Evolutionary conservation across 2,113 vertebrate genomes (phyloP), one percentile per base, ranked within the genome.

Genomic region (Gobiocypris rarus): DNA sequence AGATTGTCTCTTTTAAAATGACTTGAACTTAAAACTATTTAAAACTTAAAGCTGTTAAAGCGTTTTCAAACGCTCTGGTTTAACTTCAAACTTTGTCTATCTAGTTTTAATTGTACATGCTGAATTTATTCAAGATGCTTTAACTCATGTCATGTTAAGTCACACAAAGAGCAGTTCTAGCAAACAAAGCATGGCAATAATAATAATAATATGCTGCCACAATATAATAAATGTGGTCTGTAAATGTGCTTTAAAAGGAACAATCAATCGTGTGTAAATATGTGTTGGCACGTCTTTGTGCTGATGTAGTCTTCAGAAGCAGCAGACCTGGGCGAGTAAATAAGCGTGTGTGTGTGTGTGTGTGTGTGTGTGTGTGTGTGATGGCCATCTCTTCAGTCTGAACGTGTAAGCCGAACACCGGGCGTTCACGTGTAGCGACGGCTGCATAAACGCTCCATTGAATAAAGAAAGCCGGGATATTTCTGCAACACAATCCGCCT

Each of bases 401-500:
- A 38, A 5, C 38, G 65, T 38, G 19, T 2, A 38, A 5, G 1
- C 63, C 63, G 2, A 67, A 19, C 28, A 3, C 63, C 63, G 34
- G 63, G 28, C 14, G 8, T 34, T 67, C 28, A 67, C 15, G 2
- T 34, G 63, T 19, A 19, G 31, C 65, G 38, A 10, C 65, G 10
- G 17, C 65, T 69, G 65, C 34, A 11, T 22, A 5, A 69, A 69
- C 38, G 65, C 65, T 41, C 65, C 65, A 38, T 5, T 69, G 65
- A 38, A 38, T 67, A 10, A 69, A 67, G 63, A 81, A 59, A 13
- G 77, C 83, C 67, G 70, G 84, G 87, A 88, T 88, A 87, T 69
- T 90, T 92, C 91, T 90, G 52, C 4, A 76, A 41, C 74, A 56
- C 74, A 14, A 56, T 75, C 28, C 9, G 24, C 24, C 48, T 13